These are phyloP conservation scores for Littorina saxatilis DNA, from an alignment of 1,140 invertebrate genomes.

Conservation along the genomic window DNA sequence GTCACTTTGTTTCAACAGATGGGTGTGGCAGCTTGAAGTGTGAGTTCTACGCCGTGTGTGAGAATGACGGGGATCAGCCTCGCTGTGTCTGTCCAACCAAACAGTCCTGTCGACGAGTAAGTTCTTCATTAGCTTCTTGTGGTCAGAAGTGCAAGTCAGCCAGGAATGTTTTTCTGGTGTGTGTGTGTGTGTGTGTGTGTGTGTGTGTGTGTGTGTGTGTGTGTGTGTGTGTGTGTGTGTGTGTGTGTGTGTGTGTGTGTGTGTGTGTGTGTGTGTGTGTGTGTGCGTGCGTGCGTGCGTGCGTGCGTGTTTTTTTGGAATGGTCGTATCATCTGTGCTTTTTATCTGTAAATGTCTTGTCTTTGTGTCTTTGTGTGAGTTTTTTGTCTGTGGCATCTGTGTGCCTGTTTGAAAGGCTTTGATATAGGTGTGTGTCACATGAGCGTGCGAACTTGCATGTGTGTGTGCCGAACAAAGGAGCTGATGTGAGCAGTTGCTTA, in stretches of 20 bases:
- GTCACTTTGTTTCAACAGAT: slow-evolving; percentile 78
- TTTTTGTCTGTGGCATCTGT: neutral
- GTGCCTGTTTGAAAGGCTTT: slow-evolving; percentile 12
- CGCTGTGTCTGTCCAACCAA: slow-evolving; percentile 88
- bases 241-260: slow-evolving; percentile 16
- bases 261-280: slow-evolving; percentile 22
- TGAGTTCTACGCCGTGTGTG: slow-evolving; percentile 88
- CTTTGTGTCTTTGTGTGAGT: neutral
- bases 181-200: too few species aligned
- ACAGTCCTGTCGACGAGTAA: slow-evolving; percentile 70
- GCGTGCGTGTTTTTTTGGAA: slow-evolving; percentile 7
- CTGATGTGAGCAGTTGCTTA: too few species aligned
- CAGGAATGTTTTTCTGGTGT: too few species aligned
- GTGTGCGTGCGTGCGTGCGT: slow-evolving; percentile 7
- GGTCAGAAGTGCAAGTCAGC: too few species aligned
- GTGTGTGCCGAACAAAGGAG: neutral
- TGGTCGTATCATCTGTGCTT: too few species aligned
- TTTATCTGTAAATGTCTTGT: neutral
- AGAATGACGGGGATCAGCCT: slow-evolving; percentile 84
- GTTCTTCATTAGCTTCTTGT: neutral
- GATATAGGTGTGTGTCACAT: neutral
- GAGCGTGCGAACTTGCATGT: neutral
- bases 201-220: too few species aligned
- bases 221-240: slow-evolving; percentile 1
- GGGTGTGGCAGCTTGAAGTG: slow-evolving; percentile 92